Evolutionary conservation across 2,888 invertebrate genomes (phyloP), one percentile per base, ranked within the genome.

Genomic region (Sussaba pulchella): DNA sequence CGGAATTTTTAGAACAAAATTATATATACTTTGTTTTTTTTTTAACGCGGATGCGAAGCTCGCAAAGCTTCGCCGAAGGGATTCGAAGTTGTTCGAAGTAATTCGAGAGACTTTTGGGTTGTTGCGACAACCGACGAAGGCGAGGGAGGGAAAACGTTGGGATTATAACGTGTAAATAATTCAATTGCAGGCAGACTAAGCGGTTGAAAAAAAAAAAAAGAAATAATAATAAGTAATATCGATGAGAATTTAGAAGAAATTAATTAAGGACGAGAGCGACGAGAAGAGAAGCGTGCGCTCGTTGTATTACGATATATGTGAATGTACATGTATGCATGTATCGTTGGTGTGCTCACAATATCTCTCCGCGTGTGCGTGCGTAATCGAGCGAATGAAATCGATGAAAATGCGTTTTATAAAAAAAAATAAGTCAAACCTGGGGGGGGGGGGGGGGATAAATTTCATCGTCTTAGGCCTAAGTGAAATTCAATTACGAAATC

Each of bases 401-500:
- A 64, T 39, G 61, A 71, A 70, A 63, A 77, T 77, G 78, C 69
- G 75, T 70, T 78, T 66, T n/a, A n/a, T n/a, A n/a, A 70, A 76
- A 82, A 77, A 64, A 78, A 47, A 64, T 77, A 57, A 78, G 71
- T 71, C 61, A 76, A 71, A 61, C 71, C 74, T 61, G 59, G 69
- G 70, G 54, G 45, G n/a, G n/a, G n/a, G n/a, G n/a, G n/a, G n/a
- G n/a, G n/a, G n/a, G n/a, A 78, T 76, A 71, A 36, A 75, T 43
- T 75, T 80, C 70, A 80, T 83, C 82, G 75, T 71, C 80, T 77
- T 81, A 84, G 84, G 84, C 84, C 84, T 88, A 88, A 86, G 85
- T 75, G 79, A 87, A 85, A 88, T 88, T 89, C 87, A 88, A 88
- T 90, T 89, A 91, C 85, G 87, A 88, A 89, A 87, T 89, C 87